These are phyloP conservation scores for Heliconius ethilla DNA, from an alignment of 2,888 invertebrate genomes.

Conservation along the genomic window DNA sequence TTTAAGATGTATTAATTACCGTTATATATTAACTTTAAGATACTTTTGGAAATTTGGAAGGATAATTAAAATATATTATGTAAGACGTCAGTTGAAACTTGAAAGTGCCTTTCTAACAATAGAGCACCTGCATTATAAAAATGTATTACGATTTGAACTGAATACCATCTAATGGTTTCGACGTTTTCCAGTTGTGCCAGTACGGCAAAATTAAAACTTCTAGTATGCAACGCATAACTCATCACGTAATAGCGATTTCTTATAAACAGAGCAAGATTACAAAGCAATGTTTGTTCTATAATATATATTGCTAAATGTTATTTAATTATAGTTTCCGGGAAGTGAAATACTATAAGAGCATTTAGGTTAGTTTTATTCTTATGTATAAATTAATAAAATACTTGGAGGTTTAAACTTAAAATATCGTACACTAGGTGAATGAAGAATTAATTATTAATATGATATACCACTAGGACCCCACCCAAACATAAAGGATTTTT, in stretches of 20 bases:
- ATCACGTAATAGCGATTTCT: constrained; percentile 1
- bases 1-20: neutral
- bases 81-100: too few species aligned
- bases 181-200: neutral
- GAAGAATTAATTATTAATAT: too few species aligned
- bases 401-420: too few species aligned
- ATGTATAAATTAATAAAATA: neutral
- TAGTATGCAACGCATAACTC: neutral
- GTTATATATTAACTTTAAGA: neutral
- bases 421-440: too few species aligned
- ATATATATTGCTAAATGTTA: neutral
- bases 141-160: neutral
- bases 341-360: neutral
- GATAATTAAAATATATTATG: too few species aligned
- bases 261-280: neutral
- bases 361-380: neutral
- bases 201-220: neutral
- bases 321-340: neutral
- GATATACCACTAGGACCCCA: too few species aligned
- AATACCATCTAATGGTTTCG: neutral
- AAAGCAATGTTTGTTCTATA: neutral
- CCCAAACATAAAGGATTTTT: too few species aligned
- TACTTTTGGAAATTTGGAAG: too few species aligned
- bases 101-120: too few species aligned
- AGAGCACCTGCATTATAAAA: too few species aligned